These are phyloP conservation scores for Melipona bicolor DNA, from an alignment of 2,888 invertebrate species.

Conservation along the genomic window DNA sequence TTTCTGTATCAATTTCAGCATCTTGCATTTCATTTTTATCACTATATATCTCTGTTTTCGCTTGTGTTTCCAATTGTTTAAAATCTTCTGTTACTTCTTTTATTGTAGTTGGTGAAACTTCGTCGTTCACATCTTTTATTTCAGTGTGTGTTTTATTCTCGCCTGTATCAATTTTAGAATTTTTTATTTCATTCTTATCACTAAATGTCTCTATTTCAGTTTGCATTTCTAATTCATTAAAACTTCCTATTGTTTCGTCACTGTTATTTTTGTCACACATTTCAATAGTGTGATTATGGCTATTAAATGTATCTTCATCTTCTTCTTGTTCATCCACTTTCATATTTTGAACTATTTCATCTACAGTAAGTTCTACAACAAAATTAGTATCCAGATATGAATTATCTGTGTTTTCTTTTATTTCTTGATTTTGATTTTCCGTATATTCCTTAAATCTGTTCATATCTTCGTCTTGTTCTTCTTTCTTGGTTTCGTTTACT, in stretches of 20 bases:
- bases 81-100: too few species aligned
- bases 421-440: background rate
- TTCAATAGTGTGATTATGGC: conserved; percentile 4
- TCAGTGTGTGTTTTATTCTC: too few species aligned
- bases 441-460: background rate
- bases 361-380: conserved; percentile 65
- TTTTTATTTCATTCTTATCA: background rate
- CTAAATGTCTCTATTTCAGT: background rate
- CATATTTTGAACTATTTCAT: conserved; percentile 71
- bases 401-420: background rate
- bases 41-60: too few species aligned
- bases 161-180: too few species aligned
- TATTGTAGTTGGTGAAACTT: too few species aligned
- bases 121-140: too few species aligned
- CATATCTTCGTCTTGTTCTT: background rate
- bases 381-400: background rate
- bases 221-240: background rate
- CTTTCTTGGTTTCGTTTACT: background rate
- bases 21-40: too few species aligned
- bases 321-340: conserved; percentile 26
- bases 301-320: background rate
- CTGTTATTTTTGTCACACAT: background rate
- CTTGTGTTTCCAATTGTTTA: too few species aligned
- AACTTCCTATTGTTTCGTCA: background rate
- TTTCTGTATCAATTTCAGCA: too few species aligned